Conservation (phyloP, 1,140 invertebrate species). For the Thrips palmi region DNA sequence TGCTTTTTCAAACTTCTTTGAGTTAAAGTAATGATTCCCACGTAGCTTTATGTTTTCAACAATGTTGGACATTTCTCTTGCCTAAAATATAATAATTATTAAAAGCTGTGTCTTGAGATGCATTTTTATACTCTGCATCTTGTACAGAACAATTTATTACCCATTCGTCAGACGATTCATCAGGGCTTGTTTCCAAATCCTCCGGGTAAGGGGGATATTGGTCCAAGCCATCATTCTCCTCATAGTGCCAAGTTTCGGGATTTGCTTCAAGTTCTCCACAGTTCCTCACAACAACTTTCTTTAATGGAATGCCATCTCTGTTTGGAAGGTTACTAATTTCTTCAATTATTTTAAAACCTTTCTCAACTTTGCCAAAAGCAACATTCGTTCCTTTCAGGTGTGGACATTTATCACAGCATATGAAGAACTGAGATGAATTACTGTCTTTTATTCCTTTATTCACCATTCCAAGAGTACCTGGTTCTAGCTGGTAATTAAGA, state of each 20-base stretch:
- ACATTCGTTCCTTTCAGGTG: constrained; percentile 83
- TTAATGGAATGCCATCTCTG: constrained; percentile 30
- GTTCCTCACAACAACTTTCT: constrained; percentile 22
- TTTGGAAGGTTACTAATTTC: constrained; percentile 41
- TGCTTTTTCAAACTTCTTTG: constrained; percentile 36
- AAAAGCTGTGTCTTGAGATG: not conserved
- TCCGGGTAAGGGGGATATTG: constrained; percentile 50
- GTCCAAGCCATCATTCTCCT: constrained; percentile 49
- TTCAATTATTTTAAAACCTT: constrained; percentile 43
- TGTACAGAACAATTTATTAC: constrained; percentile 10
- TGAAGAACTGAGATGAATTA: constrained; percentile 91
- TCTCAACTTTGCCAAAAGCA: constrained; percentile 66
- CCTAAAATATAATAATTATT: constrained; percentile 18
- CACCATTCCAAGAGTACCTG: constrained; percentile 72
- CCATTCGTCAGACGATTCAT: constrained; percentile 6
- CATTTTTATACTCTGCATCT: not conserved
- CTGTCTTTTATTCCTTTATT: constrained; percentile 67
- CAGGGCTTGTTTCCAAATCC: constrained; percentile 35
- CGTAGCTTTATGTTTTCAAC: constrained; percentile 43
- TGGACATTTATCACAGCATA: constrained; percentile 62
- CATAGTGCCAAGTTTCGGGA: constrained; percentile 41
- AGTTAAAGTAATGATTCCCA: constrained; percentile 47
- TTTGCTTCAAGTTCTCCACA: constrained; percentile 48
- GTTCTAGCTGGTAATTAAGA: constrained; percentile 17
- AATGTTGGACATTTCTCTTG: constrained; percentile 22